Evolutionary conservation across 2,797 vertebrate genomes (phyloP), one percentile per base, ranked within the genome.

Genomic region (Ctenopoma kingsleyae): DNA sequence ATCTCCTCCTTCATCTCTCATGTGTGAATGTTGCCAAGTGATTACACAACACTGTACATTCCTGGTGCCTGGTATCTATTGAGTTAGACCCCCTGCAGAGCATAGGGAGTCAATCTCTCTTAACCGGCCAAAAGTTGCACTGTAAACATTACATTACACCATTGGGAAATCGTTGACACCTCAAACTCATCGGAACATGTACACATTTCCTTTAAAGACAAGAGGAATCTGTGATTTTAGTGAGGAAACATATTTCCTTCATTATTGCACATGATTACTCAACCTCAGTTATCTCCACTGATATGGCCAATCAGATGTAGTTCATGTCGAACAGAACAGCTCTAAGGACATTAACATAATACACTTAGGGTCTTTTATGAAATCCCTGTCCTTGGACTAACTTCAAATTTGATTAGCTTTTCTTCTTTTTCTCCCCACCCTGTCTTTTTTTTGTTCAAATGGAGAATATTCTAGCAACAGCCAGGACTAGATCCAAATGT

Each of bases 51-150:
- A 0, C 46, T 54, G 78, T 66, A 13, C 85, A 91, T 89, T 91
- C 88, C 83, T 89, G 78, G 88, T 91, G 90, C 90, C 91, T 91
- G 90, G 90, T 92, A 93, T 93, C 89, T 83, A 66, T 71, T 62
- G 67, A 56, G 71, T 68, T 64, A 43, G 88, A 89, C 82, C 91
- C 89, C 89, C 90, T 73, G 71, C 62, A 27, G 88, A 87, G 86
- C 61, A 46, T 0, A 79, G 89, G 91, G 83, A 89, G 91, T 79
- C 59, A 51, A 69, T 76, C 83, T 89, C 81, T 67, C 56, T 78
- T 46, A 58, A 72, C 59, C 47, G 71, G 41, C 52, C 9, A 16
- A 59, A 64, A 67, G 56, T 23, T 76, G 41, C 53, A 41, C 70
- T 38, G 60, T 67, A 75, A 83, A 80, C 74, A 84, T 77, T 54